Conservation (phyloP, 1,140 invertebrate genomes). For the Araneus ventricosus region DNA sequence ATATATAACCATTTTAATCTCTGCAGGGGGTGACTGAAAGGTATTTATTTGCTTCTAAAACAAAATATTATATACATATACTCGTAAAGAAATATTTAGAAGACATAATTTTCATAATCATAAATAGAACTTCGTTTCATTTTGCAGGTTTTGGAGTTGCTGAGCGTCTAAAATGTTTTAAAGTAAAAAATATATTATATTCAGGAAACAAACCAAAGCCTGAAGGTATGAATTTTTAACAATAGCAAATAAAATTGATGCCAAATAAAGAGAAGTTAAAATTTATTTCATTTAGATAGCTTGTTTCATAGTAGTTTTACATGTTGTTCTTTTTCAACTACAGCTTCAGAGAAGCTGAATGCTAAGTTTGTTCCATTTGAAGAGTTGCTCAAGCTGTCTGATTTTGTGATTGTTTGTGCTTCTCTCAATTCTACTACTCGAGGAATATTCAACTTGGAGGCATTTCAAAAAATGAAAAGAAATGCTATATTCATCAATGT, state of each 20-base stretch:
- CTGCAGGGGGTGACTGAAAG: too few relatives aligned
- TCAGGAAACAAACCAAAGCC: conserved; percentile 76
- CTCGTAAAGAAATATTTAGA: too few relatives aligned
- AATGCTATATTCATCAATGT: conserved; percentile 92
- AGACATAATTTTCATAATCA: too few relatives aligned
- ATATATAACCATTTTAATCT: too few relatives aligned
- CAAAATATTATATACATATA: too few relatives aligned
- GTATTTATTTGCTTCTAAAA: too few relatives aligned
- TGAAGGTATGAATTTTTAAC: conserved; percentile 67
- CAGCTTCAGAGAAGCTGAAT: conserved; percentile 81
- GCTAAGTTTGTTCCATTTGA: conserved; percentile 87
- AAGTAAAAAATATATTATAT: conserved; percentile 78
- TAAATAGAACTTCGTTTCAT: too few relatives aligned
- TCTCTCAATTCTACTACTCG: conserved; percentile 88
- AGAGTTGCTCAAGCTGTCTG: conserved; percentile 86
- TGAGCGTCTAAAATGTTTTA: conserved; percentile 78
- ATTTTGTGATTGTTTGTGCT: conserved; percentile 89
- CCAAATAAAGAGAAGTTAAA: too few relatives aligned
- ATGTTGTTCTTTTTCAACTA: not conserved
- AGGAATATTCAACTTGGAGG: conserved; percentile 86
- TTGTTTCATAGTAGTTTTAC: too few relatives aligned
- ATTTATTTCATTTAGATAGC: too few relatives aligned
- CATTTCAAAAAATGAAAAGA: conserved; percentile 91
- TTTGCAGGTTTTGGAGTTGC: conserved; percentile 79
- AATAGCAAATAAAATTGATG: too few relatives aligned